Evolutionary conservation across 2,113 vertebrate species (phyloP), one percentile per base, ranked within the genome.

Genomic region (Alethe castanea): DNA sequence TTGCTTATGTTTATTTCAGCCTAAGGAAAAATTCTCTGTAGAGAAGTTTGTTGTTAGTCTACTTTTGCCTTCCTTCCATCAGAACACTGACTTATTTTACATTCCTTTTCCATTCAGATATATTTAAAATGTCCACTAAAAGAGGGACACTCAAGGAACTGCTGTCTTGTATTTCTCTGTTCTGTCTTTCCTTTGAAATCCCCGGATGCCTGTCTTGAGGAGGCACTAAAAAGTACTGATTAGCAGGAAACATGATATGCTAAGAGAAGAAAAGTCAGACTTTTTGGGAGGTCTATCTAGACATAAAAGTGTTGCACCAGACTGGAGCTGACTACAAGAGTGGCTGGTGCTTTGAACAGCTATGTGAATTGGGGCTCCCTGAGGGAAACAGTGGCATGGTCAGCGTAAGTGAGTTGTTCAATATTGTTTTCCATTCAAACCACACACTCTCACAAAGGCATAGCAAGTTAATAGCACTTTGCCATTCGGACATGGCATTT

Each of bases 271-370:
- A 35, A 50, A 80, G 38, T 62, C n/a, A 54, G 59, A 31, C 23
- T 88, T 84, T 76, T 67, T 90, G 67, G 92, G 80, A 82, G 95
- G 71, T 93, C 73, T 64, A 3, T 74, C 23, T 91, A 95, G 83
- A 36, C 64, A 35, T 57, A 90, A 79, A 79, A 62, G 73, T 61
- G 19, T 76, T 94, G 50, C n/a, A 45, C 1, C 69, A 67, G 76
- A 20, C 17, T 87, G 84, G 19, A 77, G 45, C 50, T 80, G 61
- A 54, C 31, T 57, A 28, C 22, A 57, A 18, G 23, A 77, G 14
- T 47, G 31, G 28, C 28, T 85, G 60, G 8, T 0, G 1, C 69
- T 87, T 84, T 60, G 33, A 31, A 25, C 48, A 81, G 26, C 42
- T 56, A 5, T 48, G 11, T 81, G 31, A 42, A 26, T 2, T 62